phyloP scores from a whole-genome alignment of 2,888 invertebrate species.

The Hybos culiciformis region DNA sequence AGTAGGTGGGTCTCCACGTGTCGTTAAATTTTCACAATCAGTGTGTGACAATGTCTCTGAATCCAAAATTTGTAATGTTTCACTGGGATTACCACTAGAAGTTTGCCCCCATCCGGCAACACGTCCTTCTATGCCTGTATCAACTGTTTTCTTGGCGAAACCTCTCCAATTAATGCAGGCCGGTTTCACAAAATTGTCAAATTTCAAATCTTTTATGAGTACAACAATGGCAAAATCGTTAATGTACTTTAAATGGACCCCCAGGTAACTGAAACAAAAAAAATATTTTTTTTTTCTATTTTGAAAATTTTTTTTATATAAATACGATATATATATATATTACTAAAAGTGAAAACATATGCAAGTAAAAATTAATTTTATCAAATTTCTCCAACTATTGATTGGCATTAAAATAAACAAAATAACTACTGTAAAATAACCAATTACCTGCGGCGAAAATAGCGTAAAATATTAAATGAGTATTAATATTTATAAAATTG shows the following conservation, averaged over 20 bases:
- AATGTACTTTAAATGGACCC: slow-evolving; percentile 17
- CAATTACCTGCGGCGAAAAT: too few relatives aligned
- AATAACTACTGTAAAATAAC: too few relatives aligned
- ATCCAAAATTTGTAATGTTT: slow-evolving; percentile 13
- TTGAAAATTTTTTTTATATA: background rate
- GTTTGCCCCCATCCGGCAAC: slow-evolving; percentile 19
- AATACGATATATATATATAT: too few relatives aligned
- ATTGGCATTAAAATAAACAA: too few relatives aligned
- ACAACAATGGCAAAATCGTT: slow-evolving; percentile 29
- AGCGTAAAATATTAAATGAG: too few relatives aligned
- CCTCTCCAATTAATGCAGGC: slow-evolving; percentile 26
- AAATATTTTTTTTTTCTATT: background rate
- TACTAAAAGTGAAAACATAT: too few relatives aligned
- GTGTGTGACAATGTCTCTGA: slow-evolving; percentile 14
- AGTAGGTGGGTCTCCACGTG: slow-evolving; percentile 14
- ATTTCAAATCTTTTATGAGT: slow-evolving; percentile 20
- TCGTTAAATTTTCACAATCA: slow-evolving; percentile 14
- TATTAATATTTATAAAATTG: too few relatives aligned
- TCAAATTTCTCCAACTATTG: too few relatives aligned
- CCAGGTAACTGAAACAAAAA: slow-evolving; percentile 14
- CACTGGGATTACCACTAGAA: slow-evolving; percentile 9
- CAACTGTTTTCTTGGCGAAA: slow-evolving; percentile 9
- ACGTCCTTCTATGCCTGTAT: slow-evolving; percentile 9
- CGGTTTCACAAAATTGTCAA: slow-evolving; percentile 26
- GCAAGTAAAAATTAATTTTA: too few relatives aligned